Percentiles rank a stretch among this genome's conserved stretches.
These are phyloP conservation scores for Thunnus maccoyii DNA, from an alignment of 2,113 vertebrate genomes.

Conservation along the genomic window DNA sequence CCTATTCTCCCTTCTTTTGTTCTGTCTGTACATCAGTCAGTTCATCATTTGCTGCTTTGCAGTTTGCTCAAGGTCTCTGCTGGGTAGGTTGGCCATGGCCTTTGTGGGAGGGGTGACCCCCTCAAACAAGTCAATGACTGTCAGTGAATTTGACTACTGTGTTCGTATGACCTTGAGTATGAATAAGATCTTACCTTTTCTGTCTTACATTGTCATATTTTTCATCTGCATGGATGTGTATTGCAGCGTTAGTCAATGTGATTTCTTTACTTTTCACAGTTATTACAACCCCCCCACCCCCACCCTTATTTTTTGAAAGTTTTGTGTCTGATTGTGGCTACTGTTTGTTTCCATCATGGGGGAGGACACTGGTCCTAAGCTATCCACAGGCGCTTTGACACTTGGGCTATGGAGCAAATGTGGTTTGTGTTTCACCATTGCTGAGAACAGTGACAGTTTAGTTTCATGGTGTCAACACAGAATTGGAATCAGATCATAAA, in stretches of 20 bases:
- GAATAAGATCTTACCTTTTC: constrained; percentile 11
- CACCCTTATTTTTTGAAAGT: not conserved
- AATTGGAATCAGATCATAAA: constrained; percentile 80
- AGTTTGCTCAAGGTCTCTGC: constrained; percentile 44
- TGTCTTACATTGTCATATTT: not conserved
- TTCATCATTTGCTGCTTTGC: constrained; percentile 40
- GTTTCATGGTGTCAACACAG: constrained; percentile 79
- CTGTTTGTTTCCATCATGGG: not conserved
- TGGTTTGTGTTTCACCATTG: constrained; percentile 53
- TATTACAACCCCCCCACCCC: not conserved
- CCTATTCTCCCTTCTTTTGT: constrained; percentile 35
- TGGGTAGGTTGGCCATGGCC: constrained; percentile 16
- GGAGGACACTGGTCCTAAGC: constrained; percentile 2
- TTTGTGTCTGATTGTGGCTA: not conserved
- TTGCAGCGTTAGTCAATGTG: not conserved
- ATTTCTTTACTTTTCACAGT: constrained; percentile 16
- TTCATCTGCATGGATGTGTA: not conserved
- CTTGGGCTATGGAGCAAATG: constrained; percentile 22
- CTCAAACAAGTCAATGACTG: constrained; percentile 13
- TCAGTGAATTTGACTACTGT: not conserved
- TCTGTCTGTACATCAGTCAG: constrained; percentile 46
- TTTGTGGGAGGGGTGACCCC: constrained; percentile 43
- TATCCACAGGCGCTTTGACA: constrained; percentile 16
- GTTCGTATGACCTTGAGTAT: constrained; percentile 31
- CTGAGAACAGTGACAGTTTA: constrained; percentile 65